A percentile compares a stretch with the other conserved stretches of the same genome.
Conservation (phyloP, 2,797 vertebrate species). For the Muscicapa comitata region DNA sequence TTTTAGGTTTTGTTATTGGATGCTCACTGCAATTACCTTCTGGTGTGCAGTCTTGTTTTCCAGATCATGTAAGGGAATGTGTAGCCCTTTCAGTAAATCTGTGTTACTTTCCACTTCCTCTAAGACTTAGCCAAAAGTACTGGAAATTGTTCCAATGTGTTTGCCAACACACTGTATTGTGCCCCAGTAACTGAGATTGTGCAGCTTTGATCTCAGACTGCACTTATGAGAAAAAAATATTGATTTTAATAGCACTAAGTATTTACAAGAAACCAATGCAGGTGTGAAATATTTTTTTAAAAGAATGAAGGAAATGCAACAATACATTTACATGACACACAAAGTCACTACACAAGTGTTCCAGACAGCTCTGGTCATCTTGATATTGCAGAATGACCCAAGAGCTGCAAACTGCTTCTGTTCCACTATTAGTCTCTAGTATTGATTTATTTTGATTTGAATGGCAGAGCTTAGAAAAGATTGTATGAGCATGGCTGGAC, state of each 20-base stretch:
- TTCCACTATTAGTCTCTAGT: not conserved
- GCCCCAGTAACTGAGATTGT: not conserved
- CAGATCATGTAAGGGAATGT: not conserved
- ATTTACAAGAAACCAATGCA: not conserved
- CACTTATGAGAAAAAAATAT: not conserved
- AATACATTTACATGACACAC: not conserved
- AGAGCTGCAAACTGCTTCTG: not conserved
- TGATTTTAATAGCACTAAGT: not conserved
- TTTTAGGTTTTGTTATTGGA: not conserved
- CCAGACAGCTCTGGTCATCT: not conserved
- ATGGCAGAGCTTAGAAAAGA: not conserved
- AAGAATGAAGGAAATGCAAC: not conserved
- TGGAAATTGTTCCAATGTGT: not conserved
- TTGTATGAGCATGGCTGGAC: not conserved
- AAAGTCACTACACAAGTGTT: not conserved
- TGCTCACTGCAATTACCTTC: not conserved
- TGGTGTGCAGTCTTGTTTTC: not conserved
- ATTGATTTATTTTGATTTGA: not conserved
- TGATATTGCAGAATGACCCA: not conserved
- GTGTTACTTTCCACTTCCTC: conserved; percentile 5
- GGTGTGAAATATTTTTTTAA: not conserved
- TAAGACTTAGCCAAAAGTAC: not conserved
- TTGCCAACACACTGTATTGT: not conserved
- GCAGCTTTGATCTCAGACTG: not conserved
- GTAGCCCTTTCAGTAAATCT: not conserved